These are phyloP conservation scores for Turritopsis dohrnii DNA, from an alignment of 30 jellyfish, hydroid and myxozoan species.

Conservation along the genomic window DNA sequence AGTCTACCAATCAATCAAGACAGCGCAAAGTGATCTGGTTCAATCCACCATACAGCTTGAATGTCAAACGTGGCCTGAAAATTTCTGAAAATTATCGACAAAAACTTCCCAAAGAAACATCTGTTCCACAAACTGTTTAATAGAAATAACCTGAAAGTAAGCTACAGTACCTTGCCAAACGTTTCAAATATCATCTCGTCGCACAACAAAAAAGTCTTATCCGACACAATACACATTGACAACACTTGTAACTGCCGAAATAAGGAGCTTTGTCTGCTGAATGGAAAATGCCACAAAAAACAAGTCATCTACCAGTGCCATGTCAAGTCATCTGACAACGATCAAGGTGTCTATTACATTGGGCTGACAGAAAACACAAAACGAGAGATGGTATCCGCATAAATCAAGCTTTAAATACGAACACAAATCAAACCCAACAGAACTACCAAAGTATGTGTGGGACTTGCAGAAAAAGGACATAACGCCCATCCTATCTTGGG, in stretches of 20 bases:
- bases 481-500: slow-evolving; percentile 5
- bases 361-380: slow-evolving; percentile 46
- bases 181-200: not conserved
- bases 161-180: slow-evolving; percentile 8
- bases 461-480: slow-evolving; percentile 15
- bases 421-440: slow-evolving; percentile 38
- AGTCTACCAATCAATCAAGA: slow-evolving; percentile 1
- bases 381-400: slow-evolving; percentile 40
- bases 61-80: slow-evolving; percentile 52
- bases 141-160: slow-evolving; percentile 1
- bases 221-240: not conserved
- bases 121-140: not conserved
- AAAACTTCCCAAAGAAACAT: slow-evolving; percentile 41
- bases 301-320: slow-evolving; percentile 34
- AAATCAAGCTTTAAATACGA: slow-evolving; percentile 24
- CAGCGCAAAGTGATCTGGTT: slow-evolving; percentile 23
- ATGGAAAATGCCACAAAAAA: slow-evolving; percentile 37
- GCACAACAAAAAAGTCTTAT: not conserved
- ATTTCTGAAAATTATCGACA: slow-evolving; percentile 35
- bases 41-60: slow-evolving; percentile 54
- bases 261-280: not conserved
- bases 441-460: slow-evolving; percentile 43
- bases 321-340: slow-evolving; percentile 9
- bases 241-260: not conserved
- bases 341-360: slow-evolving; percentile 24